These are phyloP conservation scores for Aplysina aerophoba DNA, from an alignment of 37 sponge, comb jelly and placozoan species.

Conservation along the genomic window DNA sequence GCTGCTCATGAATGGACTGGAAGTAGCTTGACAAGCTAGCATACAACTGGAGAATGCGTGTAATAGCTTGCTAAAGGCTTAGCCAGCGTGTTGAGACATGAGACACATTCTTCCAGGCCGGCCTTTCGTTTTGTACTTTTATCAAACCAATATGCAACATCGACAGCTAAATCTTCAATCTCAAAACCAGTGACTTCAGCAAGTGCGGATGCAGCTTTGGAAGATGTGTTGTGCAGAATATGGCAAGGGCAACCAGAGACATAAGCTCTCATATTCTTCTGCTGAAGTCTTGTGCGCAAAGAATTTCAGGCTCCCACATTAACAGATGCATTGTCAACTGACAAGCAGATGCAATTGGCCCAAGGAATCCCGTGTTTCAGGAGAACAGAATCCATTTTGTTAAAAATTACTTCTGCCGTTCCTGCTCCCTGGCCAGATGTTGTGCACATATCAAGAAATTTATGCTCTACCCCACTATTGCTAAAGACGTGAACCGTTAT, in stretches of 20 bases:
- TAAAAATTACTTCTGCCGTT: conserved; percentile 59
- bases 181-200: conserved; percentile 34
- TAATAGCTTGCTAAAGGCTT: conserved; percentile 5
- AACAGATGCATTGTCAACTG: conserved; percentile 73
- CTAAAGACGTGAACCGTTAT: conserved; percentile 23
- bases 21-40: conserved; percentile 35
- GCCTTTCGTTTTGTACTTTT: conserved; percentile 53
- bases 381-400: conserved; percentile 50
- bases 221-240: conserved; percentile 30
- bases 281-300: neutral
- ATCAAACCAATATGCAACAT: conserved; percentile 62
- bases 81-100: conserved; percentile 27
- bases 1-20: conserved; percentile 23
- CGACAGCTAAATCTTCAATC: conserved; percentile 54
- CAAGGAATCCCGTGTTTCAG: conserved; percentile 32
- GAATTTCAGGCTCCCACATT: conserved; percentile 60
- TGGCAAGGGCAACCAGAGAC: conserved; percentile 55
- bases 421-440: neutral
- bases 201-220: conserved; percentile 36
- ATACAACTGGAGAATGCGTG: conserved; percentile 12
- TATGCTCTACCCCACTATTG: neutral
- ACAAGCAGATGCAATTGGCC: conserved; percentile 53
- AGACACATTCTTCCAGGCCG: conserved; percentile 21
- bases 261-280: neutral
- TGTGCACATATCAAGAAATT: neutral